Conservation (phyloP, 2,888 invertebrate species). For the Nephrotoma guestfalica region DNA sequence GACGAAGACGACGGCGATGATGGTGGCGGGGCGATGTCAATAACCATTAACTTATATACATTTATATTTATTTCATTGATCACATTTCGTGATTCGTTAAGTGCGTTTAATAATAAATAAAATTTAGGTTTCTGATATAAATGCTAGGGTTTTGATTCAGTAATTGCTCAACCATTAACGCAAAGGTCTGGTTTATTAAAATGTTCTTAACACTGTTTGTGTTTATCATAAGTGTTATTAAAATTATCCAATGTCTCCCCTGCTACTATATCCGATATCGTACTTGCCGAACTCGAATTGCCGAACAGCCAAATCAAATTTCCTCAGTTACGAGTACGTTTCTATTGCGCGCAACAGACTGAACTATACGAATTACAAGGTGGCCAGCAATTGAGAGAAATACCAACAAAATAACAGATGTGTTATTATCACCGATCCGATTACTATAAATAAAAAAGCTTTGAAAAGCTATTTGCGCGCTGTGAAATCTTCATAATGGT, state of each 20-base stretch:
- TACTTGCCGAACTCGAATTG: neutral
- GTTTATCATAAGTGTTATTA: neutral
- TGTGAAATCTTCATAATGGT: no score
- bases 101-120: no score
- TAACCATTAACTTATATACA: neutral
- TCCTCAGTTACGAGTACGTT: neutral
- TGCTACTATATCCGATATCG: neutral
- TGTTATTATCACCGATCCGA: neutral
- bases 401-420: neutral
- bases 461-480: no score
- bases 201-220: neutral
- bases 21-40: neutral
- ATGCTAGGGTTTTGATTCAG: neutral
- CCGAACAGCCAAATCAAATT: neutral
- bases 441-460: no score
- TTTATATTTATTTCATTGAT: neutral
- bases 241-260: neutral
- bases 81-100: no score
- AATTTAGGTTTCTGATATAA: no score
- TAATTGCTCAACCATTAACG: neutral
- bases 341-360: neutral
- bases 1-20: neutral
- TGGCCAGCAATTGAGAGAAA: neutral
- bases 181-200: neutral
- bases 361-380: neutral